Percentiles rank a stretch among this genome's conserved stretches.
Evolutionary conservation across 2,888 invertebrate genomes (phyloP).

Genomic region (Tinea semifulvella): DNA sequence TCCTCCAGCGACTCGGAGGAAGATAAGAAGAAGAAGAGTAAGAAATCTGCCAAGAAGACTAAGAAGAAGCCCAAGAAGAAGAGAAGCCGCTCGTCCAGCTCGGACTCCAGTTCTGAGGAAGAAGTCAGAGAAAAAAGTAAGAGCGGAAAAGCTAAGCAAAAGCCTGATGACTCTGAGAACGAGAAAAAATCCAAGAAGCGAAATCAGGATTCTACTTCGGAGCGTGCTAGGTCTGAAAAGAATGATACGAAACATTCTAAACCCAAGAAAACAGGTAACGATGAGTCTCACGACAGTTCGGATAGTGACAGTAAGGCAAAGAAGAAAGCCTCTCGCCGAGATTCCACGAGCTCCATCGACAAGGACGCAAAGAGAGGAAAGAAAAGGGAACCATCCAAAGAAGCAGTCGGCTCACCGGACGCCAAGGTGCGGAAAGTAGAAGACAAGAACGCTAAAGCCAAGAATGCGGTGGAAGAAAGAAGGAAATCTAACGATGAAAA

Average conservation of each 20-base stretch:
- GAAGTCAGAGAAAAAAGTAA: slow-evolving; percentile 55
- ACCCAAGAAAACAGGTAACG: slow-evolving; percentile 48
- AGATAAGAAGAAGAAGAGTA: slow-evolving; percentile 59
- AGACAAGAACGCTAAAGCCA: slow-evolving; percentile 55
- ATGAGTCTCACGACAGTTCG: slow-evolving; percentile 52
- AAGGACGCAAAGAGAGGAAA: slow-evolving; percentile 49
- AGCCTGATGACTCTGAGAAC: slow-evolving; percentile 54
- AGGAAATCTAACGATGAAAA: slow-evolving; percentile 70
- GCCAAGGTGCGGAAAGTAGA: slow-evolving; percentile 42
- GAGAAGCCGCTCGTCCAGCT: slow-evolving; percentile 54
- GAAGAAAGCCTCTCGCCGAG: slow-evolving; percentile 56
- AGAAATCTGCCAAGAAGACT: slow-evolving; percentile 51
- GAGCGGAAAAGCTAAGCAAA: slow-evolving; percentile 55
- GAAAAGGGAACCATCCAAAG: slow-evolving; percentile 44
- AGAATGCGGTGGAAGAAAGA: slow-evolving; percentile 57
- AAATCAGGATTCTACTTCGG: slow-evolving; percentile 41
- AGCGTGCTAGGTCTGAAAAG: slow-evolving; percentile 47
- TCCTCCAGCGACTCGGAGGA: slow-evolving; percentile 61
- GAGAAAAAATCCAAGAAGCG: slow-evolving; percentile 55
- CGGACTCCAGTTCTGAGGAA: slow-evolving; percentile 62
- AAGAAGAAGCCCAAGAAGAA: slow-evolving; percentile 59
- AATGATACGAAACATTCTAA: slow-evolving; percentile 38
- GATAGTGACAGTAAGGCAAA: slow-evolving; percentile 63
- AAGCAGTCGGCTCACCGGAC: slow-evolving; percentile 46
- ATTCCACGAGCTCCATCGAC: slow-evolving; percentile 48